Evolutionary conservation across 2,888 invertebrate genomes (phyloP), one percentile per base, ranked within the genome.

Genomic region (Cerceris ruficornis): DNA sequence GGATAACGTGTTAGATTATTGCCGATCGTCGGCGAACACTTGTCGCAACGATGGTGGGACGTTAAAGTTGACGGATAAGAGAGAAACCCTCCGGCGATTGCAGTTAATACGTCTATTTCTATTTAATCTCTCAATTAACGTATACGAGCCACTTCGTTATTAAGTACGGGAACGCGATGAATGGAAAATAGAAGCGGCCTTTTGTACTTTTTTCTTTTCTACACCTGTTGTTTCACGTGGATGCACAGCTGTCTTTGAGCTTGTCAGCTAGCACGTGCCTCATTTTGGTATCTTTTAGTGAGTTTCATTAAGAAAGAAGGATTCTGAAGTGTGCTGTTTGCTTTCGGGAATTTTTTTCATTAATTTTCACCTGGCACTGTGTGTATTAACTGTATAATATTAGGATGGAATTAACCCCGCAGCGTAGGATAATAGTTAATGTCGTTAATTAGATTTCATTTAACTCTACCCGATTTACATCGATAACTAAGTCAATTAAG

Each of bases 101-200:
- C 73, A 58, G 84, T 87, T 88, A 87, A 86, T 88, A 83, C 89
- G 87, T 88, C 88, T 88, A 86, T 88, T 88, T 85, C 87, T 90
- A 88, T 90, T 90, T 89, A 90, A 90, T 88, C 86, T 90, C 82
- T 84, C 88, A 89, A 90, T 90, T 90, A 90, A 90, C 90, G 86
- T 87, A 86, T 86, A 80, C 85, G 80, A 85, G 88, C 86, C 83
- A 89, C 88, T 89, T 88, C 86, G 86, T 89, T 90, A 88, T 85
- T 84, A 80, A 81, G 79, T 81, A 76, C 77, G 69, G 82, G 75
- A 77, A 77, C 74, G 75, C 75, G 74, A 79, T 64, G 69, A 81
- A 83, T 83, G 81, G 76, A 83, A 86, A 88, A 80, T 75, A 28
- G 28, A 28, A 28, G 62, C 69, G 68, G 59, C 54, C 28, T 66